phyloP scores from a whole-genome alignment of 2,797 vertebrate genomes.

The Rallus crepitans region DNA sequence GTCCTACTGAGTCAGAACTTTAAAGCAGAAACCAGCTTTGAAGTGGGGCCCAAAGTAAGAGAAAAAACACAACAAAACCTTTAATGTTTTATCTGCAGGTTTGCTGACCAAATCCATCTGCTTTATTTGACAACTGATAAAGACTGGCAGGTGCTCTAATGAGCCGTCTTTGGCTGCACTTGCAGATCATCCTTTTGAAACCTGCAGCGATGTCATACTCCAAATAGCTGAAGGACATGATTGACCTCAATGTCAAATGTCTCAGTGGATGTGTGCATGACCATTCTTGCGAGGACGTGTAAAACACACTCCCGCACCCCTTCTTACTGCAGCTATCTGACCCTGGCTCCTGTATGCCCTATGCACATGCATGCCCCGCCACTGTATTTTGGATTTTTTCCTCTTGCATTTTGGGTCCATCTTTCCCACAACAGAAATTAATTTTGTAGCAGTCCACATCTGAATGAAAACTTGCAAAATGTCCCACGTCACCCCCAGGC shows the following conservation, averaged over 20 bases:
- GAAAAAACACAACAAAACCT: constrained; percentile 32
- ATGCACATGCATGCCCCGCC: fast-evolving
- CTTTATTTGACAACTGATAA: constrained; percentile 73
- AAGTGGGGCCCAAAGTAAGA: constrained; percentile 43
- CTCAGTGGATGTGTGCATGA: constrained; percentile 31
- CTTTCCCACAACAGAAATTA: fast-evolving
- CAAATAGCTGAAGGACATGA: constrained; percentile 61
- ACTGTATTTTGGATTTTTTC: not conserved
- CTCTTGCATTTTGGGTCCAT: not conserved
- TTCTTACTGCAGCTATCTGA: not conserved
- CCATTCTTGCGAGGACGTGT: not conserved
- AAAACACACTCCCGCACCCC: not conserved
- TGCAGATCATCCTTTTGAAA: constrained; percentile 54
- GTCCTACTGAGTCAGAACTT: constrained; percentile 39
- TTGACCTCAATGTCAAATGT: constrained; percentile 64
- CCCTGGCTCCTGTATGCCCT: not conserved
- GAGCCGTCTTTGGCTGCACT: constrained; percentile 49
- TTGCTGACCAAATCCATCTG: constrained; percentile 64
- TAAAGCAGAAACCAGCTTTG: constrained; percentile 62
- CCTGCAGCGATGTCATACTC: not conserved
- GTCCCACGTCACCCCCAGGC: not conserved
- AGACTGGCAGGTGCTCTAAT: constrained; percentile 72
- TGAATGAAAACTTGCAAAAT: not conserved
- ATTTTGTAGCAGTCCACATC: not conserved
- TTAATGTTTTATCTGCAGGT: constrained; percentile 66